A percentile compares a stretch with the other conserved stretches of the same genome.
Evolutionary conservation across 2,113 vertebrate species (phyloP).

Genomic region (Spheniscus mendiculus): DNA sequence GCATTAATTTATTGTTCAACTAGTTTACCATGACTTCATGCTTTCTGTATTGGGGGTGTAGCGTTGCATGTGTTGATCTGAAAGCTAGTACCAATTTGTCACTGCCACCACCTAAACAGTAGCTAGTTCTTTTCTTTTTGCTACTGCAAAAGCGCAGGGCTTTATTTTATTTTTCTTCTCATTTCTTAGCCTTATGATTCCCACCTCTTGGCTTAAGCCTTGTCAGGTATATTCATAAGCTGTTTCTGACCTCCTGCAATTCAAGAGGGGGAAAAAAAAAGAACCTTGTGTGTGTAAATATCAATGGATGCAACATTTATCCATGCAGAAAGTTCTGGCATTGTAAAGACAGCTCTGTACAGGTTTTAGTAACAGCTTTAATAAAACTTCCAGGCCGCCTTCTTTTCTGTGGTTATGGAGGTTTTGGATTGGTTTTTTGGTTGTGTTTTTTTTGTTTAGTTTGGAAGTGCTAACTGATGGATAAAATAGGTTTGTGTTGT

Average conservation of each 20-base stretch:
- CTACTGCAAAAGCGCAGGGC: neutral
- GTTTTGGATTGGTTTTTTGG: neutral
- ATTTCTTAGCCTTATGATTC: neutral
- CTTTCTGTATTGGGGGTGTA: neutral
- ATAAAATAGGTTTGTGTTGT: conserved; percentile 5
- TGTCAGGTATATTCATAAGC: neutral
- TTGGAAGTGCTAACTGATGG: neutral
- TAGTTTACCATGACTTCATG: neutral
- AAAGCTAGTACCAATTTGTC: neutral
- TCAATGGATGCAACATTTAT: neutral
- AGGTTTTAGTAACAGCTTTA: neutral
- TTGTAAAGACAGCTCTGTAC: neutral
- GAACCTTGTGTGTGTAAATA: neutral
- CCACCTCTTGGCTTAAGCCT: neutral
- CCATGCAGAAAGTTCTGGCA: neutral
- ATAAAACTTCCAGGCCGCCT: neutral
- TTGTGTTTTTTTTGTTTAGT: neutral
- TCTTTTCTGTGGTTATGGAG: neutral
- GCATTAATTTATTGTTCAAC: neutral
- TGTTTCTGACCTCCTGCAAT: neutral
- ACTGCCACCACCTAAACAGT: neutral
- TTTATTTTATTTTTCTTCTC: neutral
- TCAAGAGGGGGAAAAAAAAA: neutral
- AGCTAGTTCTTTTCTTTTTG: neutral
- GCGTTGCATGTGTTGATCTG: neutral